Conservation (phyloP, 2,888 invertebrate species). For the Mimas tiliae region DNA sequence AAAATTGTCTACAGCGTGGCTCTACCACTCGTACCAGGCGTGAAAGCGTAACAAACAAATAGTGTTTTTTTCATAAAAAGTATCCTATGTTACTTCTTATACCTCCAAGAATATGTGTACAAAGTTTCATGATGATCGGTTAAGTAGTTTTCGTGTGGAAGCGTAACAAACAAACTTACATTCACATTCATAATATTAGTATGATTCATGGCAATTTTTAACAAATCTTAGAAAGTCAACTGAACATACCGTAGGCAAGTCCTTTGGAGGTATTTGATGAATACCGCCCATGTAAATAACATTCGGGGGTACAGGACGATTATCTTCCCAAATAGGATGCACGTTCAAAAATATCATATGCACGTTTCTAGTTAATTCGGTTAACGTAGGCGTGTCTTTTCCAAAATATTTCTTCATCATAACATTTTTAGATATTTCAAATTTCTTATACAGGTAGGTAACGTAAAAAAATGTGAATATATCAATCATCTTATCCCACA, state of each 20-base stretch:
- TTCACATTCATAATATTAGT: no score
- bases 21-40: no score
- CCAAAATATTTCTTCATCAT: slow-evolving; percentile 39
- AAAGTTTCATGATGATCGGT: no score
- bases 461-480: slow-evolving; percentile 39
- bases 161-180: no score
- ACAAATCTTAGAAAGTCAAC: no score
- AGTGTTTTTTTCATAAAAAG: no score
- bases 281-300: slow-evolving; percentile 68
- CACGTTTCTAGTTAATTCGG: slow-evolving; percentile 50
- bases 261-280: slow-evolving; percentile 56
- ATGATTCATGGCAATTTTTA: no score
- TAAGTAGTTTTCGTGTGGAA: no score
- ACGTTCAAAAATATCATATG: slow-evolving; percentile 62
- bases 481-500: slow-evolving; percentile 47
- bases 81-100: no score
- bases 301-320: slow-evolving; percentile 63
- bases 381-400: slow-evolving; percentile 36
- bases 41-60: no score
- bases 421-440: slow-evolving; percentile 34
- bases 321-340: slow-evolving; percentile 57
- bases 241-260: slow-evolving; percentile 54
- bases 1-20: no score
- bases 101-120: no score
- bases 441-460: slow-evolving; percentile 1